Evolutionary conservation across 2,797 vertebrate genomes (phyloP).

Genomic region (Liasis olivaceus): DNA sequence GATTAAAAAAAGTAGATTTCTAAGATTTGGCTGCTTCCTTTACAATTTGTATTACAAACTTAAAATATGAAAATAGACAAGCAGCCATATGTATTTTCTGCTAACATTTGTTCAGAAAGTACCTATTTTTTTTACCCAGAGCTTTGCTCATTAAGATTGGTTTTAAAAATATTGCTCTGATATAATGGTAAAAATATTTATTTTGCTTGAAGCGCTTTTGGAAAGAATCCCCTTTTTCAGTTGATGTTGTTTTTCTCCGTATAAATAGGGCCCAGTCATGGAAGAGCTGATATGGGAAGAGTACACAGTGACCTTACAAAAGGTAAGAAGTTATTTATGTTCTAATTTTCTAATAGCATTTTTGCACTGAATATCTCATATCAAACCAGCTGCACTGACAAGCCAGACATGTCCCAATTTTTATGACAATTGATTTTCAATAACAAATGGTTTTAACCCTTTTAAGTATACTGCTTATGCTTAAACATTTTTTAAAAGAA

Average conservation of each 20-base stretch:
- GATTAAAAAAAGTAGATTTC: neutral
- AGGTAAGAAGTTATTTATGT: conserved; percentile 77
- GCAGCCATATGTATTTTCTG: neutral
- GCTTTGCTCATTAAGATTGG: neutral
- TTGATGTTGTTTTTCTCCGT: conserved; percentile 58
- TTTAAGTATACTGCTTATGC: neutral
- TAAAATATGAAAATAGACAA: neutral
- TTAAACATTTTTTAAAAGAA: neutral
- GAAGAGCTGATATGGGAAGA: conserved; percentile 95
- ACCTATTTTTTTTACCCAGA: neutral
- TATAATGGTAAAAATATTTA: neutral
- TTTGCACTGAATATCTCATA: neutral
- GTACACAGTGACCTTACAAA: conserved; percentile 92
- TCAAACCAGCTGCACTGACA: neutral
- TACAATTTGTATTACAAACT: neutral
- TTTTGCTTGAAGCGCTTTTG: conserved; percentile 22
- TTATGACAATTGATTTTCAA: neutral
- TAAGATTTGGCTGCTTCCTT: neutral
- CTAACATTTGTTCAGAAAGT: neutral
- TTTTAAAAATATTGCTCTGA: neutral
- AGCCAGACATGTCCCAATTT: neutral
- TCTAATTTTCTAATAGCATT: conserved; percentile 16
- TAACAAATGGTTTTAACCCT: neutral
- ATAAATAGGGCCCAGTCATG: conserved; percentile 85
- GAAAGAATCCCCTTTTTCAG: conserved; percentile 34